Evolutionary conservation across 1,140 invertebrate genomes (phyloP).

Genomic region (Dufourea novaeangliae): DNA sequence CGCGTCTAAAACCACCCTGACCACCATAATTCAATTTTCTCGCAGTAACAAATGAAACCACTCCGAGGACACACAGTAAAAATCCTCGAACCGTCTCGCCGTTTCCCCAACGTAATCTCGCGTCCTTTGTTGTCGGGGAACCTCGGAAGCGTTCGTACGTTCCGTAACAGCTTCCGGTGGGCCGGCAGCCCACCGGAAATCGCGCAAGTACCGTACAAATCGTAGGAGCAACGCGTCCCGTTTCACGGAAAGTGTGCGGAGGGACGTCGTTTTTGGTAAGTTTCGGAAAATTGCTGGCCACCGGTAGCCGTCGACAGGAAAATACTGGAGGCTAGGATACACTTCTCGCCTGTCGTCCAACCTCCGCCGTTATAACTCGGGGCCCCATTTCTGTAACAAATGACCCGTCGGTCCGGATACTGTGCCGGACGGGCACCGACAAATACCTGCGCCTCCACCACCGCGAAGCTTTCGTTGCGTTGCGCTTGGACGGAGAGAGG

Average conservation of each 20-base stretch:
- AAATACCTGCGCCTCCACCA: conserved; percentile 49
- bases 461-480: conserved; percentile 52
- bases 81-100: background rate
- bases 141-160: background rate
- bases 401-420: conserved; percentile 59
- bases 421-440: conserved; percentile 60
- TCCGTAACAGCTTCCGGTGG: conserved; percentile 15
- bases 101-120: background rate
- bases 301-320: conserved; percentile 37
- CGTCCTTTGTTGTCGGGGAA: background rate
- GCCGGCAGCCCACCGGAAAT: background rate
- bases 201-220: background rate
- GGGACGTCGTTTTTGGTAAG: conserved; percentile 8
- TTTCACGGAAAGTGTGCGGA: background rate
- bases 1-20: background rate
- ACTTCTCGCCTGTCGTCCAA: conserved; percentile 42
- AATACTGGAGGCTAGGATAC: conserved; percentile 52
- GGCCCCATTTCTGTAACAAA: conserved; percentile 66
- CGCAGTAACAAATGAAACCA: background rate
- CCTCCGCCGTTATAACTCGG: conserved; percentile 54
- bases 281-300: conserved; percentile 30
- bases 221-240: background rate
- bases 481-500: background rate
- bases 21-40: background rate
- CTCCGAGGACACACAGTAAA: background rate